phyloP scores from a whole-genome alignment of 2,113 vertebrate genomes.

The Forbesichthys agassizii region DNA sequence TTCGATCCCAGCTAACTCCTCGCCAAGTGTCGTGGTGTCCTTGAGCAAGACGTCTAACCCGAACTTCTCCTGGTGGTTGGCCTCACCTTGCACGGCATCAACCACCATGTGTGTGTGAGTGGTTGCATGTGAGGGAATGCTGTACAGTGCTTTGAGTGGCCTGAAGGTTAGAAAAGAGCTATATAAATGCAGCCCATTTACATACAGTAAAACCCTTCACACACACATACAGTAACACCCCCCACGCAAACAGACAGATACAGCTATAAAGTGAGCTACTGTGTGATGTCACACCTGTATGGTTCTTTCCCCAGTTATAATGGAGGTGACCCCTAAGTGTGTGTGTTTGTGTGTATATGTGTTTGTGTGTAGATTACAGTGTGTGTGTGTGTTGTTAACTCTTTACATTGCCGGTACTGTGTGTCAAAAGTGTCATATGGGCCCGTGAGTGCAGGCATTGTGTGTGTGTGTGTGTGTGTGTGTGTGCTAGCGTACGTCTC shows the following conservation, averaged over 20 bases:
- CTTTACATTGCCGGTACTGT: conserved; percentile 15
- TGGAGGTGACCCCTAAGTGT: conserved; percentile 47
- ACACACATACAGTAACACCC: conserved; percentile 6
- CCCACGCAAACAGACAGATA: background rate
- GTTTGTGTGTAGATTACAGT: conserved; percentile 14
- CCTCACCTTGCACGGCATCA: too few relatives aligned
- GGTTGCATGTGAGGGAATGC: too few relatives aligned
- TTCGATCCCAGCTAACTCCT: too few relatives aligned
- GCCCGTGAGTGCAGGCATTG: background rate
- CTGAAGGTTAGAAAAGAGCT: too few relatives aligned
- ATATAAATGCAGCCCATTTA: background rate
- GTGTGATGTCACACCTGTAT: conserved; percentile 11
- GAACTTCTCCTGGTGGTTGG: too few relatives aligned
- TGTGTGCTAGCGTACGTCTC: conserved; percentile 13
- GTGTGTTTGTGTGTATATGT: background rate
- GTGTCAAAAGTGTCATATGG: conserved; percentile 34
- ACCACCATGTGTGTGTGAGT: too few relatives aligned
- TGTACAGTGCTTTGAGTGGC: too few relatives aligned
- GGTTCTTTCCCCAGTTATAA: conserved; percentile 36
- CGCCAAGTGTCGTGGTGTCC: too few relatives aligned
- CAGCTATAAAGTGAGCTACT: conserved; percentile 15
- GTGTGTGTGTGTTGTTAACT: conserved; percentile 16
- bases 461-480: background rate
- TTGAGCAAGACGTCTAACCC: too few relatives aligned
- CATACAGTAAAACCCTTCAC: background rate